Evolutionary conservation across 2,797 vertebrate genomes (phyloP).

Genomic region (Sparus aurata): DNA sequence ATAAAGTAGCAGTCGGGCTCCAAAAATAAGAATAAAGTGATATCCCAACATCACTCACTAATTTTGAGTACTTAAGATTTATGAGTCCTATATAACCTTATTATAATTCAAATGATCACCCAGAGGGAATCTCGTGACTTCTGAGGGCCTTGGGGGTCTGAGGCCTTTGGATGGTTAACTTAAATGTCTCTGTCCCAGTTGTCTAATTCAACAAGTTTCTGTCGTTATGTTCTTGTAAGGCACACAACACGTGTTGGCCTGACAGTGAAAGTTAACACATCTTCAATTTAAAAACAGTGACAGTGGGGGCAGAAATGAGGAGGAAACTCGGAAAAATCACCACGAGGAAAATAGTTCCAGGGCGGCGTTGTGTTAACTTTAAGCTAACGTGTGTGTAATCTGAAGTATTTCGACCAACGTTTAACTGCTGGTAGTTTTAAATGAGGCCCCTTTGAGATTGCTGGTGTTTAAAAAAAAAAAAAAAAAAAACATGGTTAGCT

Average conservation of each 20-base stretch:
- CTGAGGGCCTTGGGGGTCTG: background rate
- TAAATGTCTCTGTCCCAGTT: background rate
- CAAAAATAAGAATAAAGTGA: too few species aligned
- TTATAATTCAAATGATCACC: background rate
- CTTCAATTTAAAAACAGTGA: background rate
- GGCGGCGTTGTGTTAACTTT: background rate
- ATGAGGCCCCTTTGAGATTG: background rate
- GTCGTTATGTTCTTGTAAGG: background rate
- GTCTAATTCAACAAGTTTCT: background rate
- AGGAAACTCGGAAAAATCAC: background rate
- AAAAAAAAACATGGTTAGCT: slow-evolving; percentile 16
- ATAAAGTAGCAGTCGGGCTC: too few species aligned
- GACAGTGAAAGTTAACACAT: too few species aligned
- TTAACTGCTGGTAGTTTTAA: too few species aligned
- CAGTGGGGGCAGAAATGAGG: background rate
- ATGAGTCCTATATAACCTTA: background rate
- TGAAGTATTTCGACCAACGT: background rate
- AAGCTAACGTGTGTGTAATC: too few species aligned
- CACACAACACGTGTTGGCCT: background rate
- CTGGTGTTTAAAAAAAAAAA: background rate
- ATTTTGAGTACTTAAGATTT: too few species aligned
- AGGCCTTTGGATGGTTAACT: background rate
- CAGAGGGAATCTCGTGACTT: too few species aligned
- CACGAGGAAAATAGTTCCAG: too few species aligned
- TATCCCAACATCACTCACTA: too few species aligned